phyloP scores from a whole-genome alignment of 2,797 vertebrate species.

The Enteromius trimaculatus region DNA sequence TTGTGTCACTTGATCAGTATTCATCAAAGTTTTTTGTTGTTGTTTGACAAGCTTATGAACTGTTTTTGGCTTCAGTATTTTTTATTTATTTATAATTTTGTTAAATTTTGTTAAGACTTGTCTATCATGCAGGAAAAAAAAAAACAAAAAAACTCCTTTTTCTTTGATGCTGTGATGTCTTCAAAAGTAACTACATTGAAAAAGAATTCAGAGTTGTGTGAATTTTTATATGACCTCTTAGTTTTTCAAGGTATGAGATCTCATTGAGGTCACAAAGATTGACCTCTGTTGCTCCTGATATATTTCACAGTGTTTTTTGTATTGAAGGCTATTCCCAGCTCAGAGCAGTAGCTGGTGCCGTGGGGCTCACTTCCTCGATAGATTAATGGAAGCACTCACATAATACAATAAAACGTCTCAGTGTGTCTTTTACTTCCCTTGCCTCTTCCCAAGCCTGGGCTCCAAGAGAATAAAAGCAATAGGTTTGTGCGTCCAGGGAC shows the following conservation, averaged over 20 bases:
- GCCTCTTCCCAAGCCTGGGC: constrained; percentile 1
- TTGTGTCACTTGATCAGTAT: background rate
- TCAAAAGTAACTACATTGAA: background rate
- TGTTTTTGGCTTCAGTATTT: background rate
- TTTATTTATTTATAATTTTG: background rate
- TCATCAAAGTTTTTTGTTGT: background rate
- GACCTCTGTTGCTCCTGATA: constrained; percentile 7
- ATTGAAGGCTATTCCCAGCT: constrained; percentile 33
- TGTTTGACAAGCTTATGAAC: background rate
- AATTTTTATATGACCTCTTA: constrained; percentile 5
- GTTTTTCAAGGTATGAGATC: background rate
- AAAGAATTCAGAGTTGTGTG: constrained; percentile 12
- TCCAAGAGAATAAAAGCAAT: constrained; percentile 24
- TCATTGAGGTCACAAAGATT: constrained; percentile 14
- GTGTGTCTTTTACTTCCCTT: constrained; percentile 24
- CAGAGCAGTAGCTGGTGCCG: constrained; percentile 9
- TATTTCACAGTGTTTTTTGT: constrained; percentile 24
- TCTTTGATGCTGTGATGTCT: background rate
- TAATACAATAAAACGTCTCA: constrained; percentile 35
- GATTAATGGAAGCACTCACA: constrained; percentile 31
- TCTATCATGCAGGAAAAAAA: background rate
- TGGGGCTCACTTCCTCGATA: constrained; percentile 17
- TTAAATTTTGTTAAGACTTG: background rate
- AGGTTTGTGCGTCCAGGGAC: constrained; percentile 10
- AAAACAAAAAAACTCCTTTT: background rate